Evolutionary conservation across 2,797 vertebrate genomes (phyloP), one percentile per base, ranked within the genome.

Genomic region (Hipposideros larvatus): DNA sequence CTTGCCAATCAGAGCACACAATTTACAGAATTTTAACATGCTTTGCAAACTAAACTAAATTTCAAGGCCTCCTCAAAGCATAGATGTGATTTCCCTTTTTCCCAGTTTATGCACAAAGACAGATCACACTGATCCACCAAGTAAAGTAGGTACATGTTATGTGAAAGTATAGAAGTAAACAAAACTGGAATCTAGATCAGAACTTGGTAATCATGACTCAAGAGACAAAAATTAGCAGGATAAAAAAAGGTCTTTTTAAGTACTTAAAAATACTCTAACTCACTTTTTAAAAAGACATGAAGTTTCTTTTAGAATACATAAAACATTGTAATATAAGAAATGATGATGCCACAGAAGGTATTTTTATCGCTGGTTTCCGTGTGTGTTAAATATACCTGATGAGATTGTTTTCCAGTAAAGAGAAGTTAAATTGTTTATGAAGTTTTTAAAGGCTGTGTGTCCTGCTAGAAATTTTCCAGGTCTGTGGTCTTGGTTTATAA

Each of bases 21-120:
- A 28, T 41, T 51, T 65, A 48, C 5, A 55, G 43, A 63, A 70
- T 48, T 22, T 82, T 87, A 18, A 63, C 61, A 10, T 34, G 14
- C 80, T 90, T 87, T 82, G 34, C 53, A 87, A 94, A 84, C 5
- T 88, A 85, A 89, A 95, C 93, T 65, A 86, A 84, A 43, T 46
- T 37, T 82, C 65, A 90, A 78, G 66, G 21, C 28, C 66, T 82
- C 26, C 61, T 66, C 10, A 53, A 55, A 48, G 48, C 18, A 51
- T n/a, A 93, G 24, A 87, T 66, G 57, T 31, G 7, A 88, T n/a
- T 87, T 88, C 73, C 31, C 65, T 37, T 93, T 66, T 41, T 68
- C 51, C 31, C 43, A 96, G 19, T 57, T 84, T 41, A 74, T 71
- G 53, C 2, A 78, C 63, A 80, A 95, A 90, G 26, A 71, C 11